Evolutionary conservation across 2,888 invertebrate genomes (phyloP), one percentile per base, ranked within the genome.

Genomic region (Trichogramma evanescens): DNA sequence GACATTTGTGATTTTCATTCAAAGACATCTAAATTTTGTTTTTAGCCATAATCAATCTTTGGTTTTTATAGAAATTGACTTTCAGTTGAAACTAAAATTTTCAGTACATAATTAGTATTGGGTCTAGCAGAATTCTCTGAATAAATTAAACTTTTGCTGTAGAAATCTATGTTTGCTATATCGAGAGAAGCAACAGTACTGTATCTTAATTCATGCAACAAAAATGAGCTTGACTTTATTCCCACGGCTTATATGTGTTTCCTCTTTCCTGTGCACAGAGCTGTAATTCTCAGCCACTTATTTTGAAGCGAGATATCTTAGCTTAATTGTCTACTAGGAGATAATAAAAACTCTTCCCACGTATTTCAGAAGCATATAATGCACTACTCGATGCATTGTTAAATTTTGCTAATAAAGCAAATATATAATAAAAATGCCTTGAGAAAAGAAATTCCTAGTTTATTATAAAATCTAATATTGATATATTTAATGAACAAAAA

Each of bases 331-430:
- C 63, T 66, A 66, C 71, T 26, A 67, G 62, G 62, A 58, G 67
- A 69, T 71, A 73, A 70, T 69, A 71, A 70, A 69, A 70, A 69
- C 58, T 62, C 65, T 76, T 76, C 76, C 70, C 76, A 76, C 72
- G 54, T 59, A 53, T 56, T 56, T 54, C 52, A 54, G 49, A 43
- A 10, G 45, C 42, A 52, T 53, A 58, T 55, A 44, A 40, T 54
- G 26, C 46, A 41, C 56, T 61, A 59, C 10, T 9, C 26, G 45
- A 6, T 42, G 43, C 8, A 43, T 10, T 56, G 46, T 46, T 26
- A 26, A 56, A 50, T 53, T 56, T 60, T 46, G 55, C 49, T 52
- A 40, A 54, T 58, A 56, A 51, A 53, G 55, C 44, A 46, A 54
- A 54, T 56, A 39, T 48, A 40, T 54, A 54, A 59, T 54, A 7